Percentiles rank a stretch among this genome's conserved stretches.
Conservation (phyloP, 2,797 vertebrate genomes). For the Sebastes taczanowskii region DNA sequence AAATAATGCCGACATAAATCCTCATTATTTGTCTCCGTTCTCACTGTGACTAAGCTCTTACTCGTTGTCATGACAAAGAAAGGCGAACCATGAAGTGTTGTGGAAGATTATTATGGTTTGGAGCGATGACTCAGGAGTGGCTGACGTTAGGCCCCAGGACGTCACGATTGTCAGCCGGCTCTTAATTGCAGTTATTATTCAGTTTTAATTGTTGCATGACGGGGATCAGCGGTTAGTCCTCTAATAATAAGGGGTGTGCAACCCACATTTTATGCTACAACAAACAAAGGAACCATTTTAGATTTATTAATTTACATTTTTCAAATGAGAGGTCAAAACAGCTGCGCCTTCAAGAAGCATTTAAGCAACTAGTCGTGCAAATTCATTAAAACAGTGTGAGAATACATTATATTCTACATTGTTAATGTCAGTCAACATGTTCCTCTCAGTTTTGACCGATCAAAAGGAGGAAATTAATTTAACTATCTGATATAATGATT, state of each 20-base stretch:
- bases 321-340: neutral
- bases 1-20: constrained; percentile 38
- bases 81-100: constrained; percentile 57
- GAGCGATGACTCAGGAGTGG: constrained; percentile 77
- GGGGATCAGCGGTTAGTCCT: constrained; percentile 64
- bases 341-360: constrained; percentile 6
- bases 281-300: constrained; percentile 28
- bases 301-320: neutral
- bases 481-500: neutral
- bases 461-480: neutral
- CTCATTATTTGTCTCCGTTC: constrained; percentile 37
- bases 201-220: constrained; percentile 80
- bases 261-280: constrained; percentile 64
- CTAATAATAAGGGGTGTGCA: constrained; percentile 7
- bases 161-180: constrained; percentile 73
- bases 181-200: constrained; percentile 86
- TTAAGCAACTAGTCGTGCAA: neutral
- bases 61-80: constrained; percentile 56
- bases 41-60: constrained; percentile 58
- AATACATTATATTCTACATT: neutral
- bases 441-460: neutral
- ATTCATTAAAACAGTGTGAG: neutral
- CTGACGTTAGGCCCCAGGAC: constrained; percentile 73
- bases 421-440: neutral
- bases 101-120: constrained; percentile 84